Base-by-base conservation (phyloP, 2,888 invertebrate genomes). In the Meteorus cinctellus region DNA sequence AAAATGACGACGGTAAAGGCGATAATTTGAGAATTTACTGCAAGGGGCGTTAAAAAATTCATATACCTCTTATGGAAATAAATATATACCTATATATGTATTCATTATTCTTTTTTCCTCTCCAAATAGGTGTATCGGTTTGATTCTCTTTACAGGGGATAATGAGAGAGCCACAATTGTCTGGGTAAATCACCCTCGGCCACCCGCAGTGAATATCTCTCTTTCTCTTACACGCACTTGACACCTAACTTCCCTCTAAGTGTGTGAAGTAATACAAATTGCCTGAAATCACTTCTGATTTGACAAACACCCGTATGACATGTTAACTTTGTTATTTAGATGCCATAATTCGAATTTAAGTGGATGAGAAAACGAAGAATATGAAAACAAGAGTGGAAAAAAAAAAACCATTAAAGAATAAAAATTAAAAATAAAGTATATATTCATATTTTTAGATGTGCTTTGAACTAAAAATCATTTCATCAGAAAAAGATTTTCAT, bases 1-100 rank as follows among this genome's bases (percentile, higher is more conserved):
- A 65, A 75, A 69, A 75, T 75, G 63, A 75, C 63, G 63, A 29
- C 29, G 34, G 65, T 70, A 59, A 65, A 70, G 63, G 68, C 68
- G 51, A 65, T 68, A 51, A 74, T 74, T 68, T 45, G 62, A 45
- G 29, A 73, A 73, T 73, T 73, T 66, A 73, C 55, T 36, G 71
- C 36, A 55, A 12, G 29, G 27, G 59, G 29, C 34, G 45, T 55
- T 70, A 34, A 70, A 59, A 59, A 70, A 70, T 34, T 70, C 34
- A 51, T 51, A 69, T 16, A 55, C 31, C 69, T 55, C 55, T 48
- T 34, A 31, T 29, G 34, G 34, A 27, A 48, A 29, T 51, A 29
- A 48, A 69, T 51, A 55, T 36, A 65, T 36, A 34, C 34, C n/a
- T 19, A 19, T 19, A 19, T 24, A 55, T 55, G 8, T 55, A 19